Conservation (phyloP, 2,888 invertebrate genomes). For the Andrena haemorrhoa region DNA sequence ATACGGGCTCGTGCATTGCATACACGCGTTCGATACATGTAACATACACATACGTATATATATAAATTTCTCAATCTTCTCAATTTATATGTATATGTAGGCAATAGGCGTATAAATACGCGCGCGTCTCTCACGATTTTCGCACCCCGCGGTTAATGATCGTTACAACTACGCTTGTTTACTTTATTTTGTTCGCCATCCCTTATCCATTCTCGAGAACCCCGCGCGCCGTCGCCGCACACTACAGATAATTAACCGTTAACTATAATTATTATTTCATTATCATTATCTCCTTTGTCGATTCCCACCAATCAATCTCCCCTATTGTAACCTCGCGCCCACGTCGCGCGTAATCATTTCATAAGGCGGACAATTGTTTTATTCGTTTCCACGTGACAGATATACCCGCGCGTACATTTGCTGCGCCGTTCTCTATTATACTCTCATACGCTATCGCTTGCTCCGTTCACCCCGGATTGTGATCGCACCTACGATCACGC, state of each 20-base stretch:
- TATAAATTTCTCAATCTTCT: slow-evolving; percentile 14
- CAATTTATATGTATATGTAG: slow-evolving; percentile 5
- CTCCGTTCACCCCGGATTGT: slow-evolving; percentile 64
- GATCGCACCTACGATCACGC: slow-evolving; percentile 29
- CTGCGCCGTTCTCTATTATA: slow-evolving; percentile 13
- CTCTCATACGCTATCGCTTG: slow-evolving; percentile 56
- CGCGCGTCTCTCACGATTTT: slow-evolving; percentile 62
- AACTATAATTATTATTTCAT: slow-evolving; percentile 54
- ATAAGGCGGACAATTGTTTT: slow-evolving; percentile 83
- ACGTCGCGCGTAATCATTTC: slow-evolving; percentile 73
- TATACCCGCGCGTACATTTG: slow-evolving; percentile 77
- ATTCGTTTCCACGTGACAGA: slow-evolving; percentile 79
- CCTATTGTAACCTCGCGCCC: slow-evolving; percentile 75
- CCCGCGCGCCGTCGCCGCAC: slow-evolving; percentile 77
- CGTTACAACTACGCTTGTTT: slow-evolving; percentile 76
- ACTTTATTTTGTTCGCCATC: slow-evolving; percentile 49
- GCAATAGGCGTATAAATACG: slow-evolving; percentile 29
- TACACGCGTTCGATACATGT: slow-evolving; percentile 5
- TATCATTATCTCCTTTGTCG: slow-evolving; percentile 51
- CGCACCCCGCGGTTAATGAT: slow-evolving; percentile 65
- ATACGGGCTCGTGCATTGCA: neutral
- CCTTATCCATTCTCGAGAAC: slow-evolving; percentile 21
- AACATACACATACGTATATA: neutral
- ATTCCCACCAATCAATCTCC: slow-evolving; percentile 63
- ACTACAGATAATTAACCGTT: slow-evolving; percentile 78